A percentile compares a stretch with the other conserved stretches of the same genome.
These are phyloP conservation scores for Hemiscyllium ocellatum DNA, from an alignment of 2,113 vertebrate genomes.

Conservation along the genomic window DNA sequence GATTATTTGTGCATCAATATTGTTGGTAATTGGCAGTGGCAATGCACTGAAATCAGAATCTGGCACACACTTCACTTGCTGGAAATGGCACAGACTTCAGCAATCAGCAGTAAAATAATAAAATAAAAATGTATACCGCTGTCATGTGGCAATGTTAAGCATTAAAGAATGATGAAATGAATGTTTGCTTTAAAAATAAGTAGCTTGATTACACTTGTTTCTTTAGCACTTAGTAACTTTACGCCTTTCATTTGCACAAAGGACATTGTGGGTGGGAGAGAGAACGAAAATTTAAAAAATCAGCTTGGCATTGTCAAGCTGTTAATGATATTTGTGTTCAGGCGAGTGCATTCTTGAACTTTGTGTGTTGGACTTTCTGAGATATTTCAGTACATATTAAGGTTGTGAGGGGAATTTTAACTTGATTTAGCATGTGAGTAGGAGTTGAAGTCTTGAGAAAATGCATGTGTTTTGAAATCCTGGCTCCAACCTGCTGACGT, in stretches of 20 bases:
- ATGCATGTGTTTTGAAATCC: background rate
- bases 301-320: background rate
- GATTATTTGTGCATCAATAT: background rate
- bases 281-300: no score
- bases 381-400: background rate
- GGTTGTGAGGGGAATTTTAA: background rate
- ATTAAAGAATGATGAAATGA: background rate
- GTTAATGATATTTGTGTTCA: background rate
- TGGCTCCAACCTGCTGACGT: background rate
- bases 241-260: background rate
- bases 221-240: background rate
- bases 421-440: background rate
- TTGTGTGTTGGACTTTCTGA: background rate
- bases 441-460: background rate
- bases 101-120: background rate
- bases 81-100: background rate
- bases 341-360: background rate
- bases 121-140: background rate
- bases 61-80: background rate
- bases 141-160: background rate
- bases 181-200: background rate
- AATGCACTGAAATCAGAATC: constrained; percentile 11
- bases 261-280: background rate
- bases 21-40: background rate
- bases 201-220: background rate